These are phyloP conservation scores for Trogon melanurus DNA, from an alignment of 2,113 vertebrate genomes.

Conservation along the genomic window DNA sequence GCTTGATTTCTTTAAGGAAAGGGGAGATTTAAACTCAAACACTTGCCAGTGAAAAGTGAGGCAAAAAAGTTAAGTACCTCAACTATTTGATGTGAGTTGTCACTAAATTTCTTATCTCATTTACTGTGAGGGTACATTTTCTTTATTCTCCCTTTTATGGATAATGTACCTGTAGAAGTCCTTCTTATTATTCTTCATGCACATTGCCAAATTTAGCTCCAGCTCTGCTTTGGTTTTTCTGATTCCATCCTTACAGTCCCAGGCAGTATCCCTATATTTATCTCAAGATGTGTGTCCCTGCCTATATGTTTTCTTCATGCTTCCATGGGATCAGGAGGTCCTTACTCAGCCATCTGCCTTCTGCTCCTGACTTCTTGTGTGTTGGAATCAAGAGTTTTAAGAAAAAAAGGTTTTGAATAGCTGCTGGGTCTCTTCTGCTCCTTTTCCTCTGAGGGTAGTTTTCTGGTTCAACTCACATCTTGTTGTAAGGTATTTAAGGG, in stretches of 20 bases:
- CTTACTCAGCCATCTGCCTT: not conserved
- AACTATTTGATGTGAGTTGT: not conserved
- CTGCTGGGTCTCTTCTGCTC: not conserved
- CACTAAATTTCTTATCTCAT: not conserved
- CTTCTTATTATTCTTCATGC: not conserved
- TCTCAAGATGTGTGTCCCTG: rapidly evolving
- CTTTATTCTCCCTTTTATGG: not conserved
- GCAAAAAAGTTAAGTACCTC: not conserved
- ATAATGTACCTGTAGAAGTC: not conserved
- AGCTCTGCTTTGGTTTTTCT: not conserved
- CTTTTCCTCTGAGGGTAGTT: not conserved
- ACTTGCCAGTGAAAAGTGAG: not conserved
- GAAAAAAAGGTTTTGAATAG: not conserved
- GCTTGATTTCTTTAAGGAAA: not conserved
- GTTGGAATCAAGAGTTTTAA: not conserved
- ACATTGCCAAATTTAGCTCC: not conserved
- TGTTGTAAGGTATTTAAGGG: not conserved
- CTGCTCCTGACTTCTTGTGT: rapidly evolving
- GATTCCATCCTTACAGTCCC: not conserved
- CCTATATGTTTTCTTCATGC: too few species aligned
- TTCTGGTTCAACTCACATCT: not conserved
- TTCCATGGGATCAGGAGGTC: not conserved
- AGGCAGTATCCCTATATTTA: not conserved
- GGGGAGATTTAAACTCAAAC: not conserved
- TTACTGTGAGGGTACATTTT: not conserved